phyloP scores from a whole-genome alignment of 2,888 invertebrate species.

The Rhagonycha lutea region DNA sequence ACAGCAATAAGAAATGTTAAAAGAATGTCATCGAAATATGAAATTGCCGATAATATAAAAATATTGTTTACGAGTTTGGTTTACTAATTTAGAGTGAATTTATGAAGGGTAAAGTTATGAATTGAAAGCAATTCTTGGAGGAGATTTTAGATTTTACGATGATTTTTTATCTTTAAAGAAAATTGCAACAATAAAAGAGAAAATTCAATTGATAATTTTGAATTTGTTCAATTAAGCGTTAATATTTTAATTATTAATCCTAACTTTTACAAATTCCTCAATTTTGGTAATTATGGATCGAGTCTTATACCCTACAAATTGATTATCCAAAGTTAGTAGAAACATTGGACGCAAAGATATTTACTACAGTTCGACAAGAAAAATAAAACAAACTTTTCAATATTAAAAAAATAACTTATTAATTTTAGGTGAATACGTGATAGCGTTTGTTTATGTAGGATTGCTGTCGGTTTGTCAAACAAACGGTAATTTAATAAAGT shows the following conservation, averaged over 20 bases:
- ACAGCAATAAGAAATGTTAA: background rate
- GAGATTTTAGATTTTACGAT: background rate
- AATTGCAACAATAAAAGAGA: no score
- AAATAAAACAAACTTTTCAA: background rate
- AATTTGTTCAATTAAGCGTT: background rate
- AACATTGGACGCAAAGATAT: background rate
- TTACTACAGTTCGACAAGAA: background rate
- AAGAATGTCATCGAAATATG: background rate
- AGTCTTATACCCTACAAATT: no score
- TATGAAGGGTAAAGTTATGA: background rate
- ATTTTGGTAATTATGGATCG: background rate
- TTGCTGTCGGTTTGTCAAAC: conserved; percentile 9
- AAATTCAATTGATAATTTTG: background rate
- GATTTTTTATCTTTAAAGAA: background rate
- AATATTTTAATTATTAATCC: background rate
- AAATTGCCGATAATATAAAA: background rate
- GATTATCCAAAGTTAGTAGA: background rate
- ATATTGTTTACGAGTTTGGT: background rate
- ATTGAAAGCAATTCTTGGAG: background rate
- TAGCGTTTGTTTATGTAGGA: conserved; percentile 9
- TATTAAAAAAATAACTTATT: background rate
- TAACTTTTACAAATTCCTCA: background rate
- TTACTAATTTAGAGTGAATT: background rate
- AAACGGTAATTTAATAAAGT: conserved; percentile 17
- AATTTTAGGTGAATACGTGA: background rate